Base-by-base conservation (phyloP, 2,888 invertebrate species). In the Chrysolina americana region DNA sequence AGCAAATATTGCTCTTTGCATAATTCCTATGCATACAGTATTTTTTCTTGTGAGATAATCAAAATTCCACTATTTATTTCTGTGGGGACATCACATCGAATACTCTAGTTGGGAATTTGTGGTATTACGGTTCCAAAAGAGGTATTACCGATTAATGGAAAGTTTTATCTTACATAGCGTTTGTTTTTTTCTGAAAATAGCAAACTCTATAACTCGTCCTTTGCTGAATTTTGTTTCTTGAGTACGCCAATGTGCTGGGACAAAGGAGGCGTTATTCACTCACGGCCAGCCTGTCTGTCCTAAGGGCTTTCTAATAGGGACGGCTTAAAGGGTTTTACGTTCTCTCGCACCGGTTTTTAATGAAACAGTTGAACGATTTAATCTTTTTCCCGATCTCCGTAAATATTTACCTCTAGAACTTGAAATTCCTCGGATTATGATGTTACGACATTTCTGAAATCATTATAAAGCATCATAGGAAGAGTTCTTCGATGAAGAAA, bases 251-350 rank as follows among this genome's bases (percentile, higher is more conserved):
- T 70, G 70, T 28, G 11, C n/a, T 48, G 65, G 65, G 36, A 71
- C 71, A 74, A 76, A 76, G 71, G 64, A 76, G 76, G 74, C 74
- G 76, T 73, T 76, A 68, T 76, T 74, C 70, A 74, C 56, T 63
- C 70, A 59, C 63, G 47, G 71, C 68, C 62, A 48, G 76, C 69
- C 56, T 65, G 73, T 74, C 70, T 74, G 50, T 71, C 76, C 71
- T 59, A 59, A 59, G 59, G 59, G 59, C 59, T 36, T 59, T 59
- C 36, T 59, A 36, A 59, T 59, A 59, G 59, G 59, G 59, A 59
- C 59, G 59, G 59, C 59, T 59, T 59, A 59, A 59, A 59, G 59
- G 59, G 59, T 59, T 59, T 59, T 59, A 59, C 15, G 17, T 59
- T 59, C 23, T 59, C 36, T 59, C 28, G 28, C n/a, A 59, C 23